phyloP scores from a whole-genome alignment of 1,140 invertebrate genomes.

The Hestina assimilis region DNA sequence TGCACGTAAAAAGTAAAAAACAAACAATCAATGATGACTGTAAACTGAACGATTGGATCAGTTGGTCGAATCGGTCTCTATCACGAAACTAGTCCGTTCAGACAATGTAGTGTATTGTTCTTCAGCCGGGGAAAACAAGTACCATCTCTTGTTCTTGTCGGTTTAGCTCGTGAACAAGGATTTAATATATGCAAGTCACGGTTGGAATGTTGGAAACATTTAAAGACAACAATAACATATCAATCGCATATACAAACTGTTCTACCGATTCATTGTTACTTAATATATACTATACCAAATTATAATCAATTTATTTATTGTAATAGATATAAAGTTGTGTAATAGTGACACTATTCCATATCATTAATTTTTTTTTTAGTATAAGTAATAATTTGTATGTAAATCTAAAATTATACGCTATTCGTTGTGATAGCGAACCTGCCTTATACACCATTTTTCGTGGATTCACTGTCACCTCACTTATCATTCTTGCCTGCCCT shows the following conservation, averaged over 20 bases:
- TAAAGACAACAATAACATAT: conserved; percentile 22
- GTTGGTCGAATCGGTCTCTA: conserved; percentile 24
- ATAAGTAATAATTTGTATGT: too few relatives aligned
- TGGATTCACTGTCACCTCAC: too few relatives aligned
- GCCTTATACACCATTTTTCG: too few relatives aligned
- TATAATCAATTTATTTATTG: too few relatives aligned
- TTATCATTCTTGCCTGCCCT: too few relatives aligned
- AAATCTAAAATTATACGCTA: too few relatives aligned
- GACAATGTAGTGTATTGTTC: conserved; percentile 52
- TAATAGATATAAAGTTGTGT: too few relatives aligned
- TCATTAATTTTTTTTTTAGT: too few relatives aligned
- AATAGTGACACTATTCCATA: too few relatives aligned
- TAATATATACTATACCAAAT: too few relatives aligned
- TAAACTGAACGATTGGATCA: not conserved
- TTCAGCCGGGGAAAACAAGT: conserved; percentile 13
- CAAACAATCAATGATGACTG: conserved; percentile 20
- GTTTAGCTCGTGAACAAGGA: conserved; percentile 11
- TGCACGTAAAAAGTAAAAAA: conserved; percentile 29
- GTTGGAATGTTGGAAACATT: conserved; percentile 26
- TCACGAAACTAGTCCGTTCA: conserved; percentile 43
- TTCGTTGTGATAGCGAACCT: too few relatives aligned
- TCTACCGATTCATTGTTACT: conserved; percentile 6
- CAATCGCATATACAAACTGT: conserved; percentile 21
- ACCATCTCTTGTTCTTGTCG: conserved; percentile 20
- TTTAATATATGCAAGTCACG: conserved; percentile 22